Percentiles rank a stretch among this genome's conserved stretches.
Evolutionary conservation across 2,888 invertebrate species (phyloP).

Genomic region (Chesias legatella): DNA sequence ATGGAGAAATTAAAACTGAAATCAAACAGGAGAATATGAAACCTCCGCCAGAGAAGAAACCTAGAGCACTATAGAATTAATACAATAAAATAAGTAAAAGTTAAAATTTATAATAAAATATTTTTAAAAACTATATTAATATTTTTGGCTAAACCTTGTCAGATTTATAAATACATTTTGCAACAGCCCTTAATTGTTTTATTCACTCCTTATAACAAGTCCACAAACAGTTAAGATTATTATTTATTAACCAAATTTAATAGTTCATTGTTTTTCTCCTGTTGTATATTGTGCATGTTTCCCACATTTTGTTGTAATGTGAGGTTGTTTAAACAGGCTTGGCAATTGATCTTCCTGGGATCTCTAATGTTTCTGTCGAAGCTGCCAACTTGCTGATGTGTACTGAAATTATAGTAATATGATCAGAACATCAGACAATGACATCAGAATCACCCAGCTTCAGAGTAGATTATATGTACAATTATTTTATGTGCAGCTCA

Average conservation of each 20-base stretch:
- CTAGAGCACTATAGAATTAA: slow-evolving; percentile 59
- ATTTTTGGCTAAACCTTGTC: too few relatives aligned
- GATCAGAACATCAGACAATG: too few relatives aligned
- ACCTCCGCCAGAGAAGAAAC: slow-evolving; percentile 93
- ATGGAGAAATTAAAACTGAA: slow-evolving; percentile 83
- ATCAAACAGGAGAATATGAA: slow-evolving; percentile 88
- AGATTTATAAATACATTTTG: too few relatives aligned
- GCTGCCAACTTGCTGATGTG: slow-evolving; percentile 14
- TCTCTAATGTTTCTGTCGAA: slow-evolving; percentile 28
- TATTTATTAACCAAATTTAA: slow-evolving; percentile 10
- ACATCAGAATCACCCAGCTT: too few relatives aligned
- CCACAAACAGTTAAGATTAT: not conserved
- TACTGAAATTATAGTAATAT: slow-evolving; percentile 30
- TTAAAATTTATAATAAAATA: too few relatives aligned
- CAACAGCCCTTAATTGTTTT: not conserved
- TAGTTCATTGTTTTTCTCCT: slow-evolving; percentile 51
- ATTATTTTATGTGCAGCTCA: too few relatives aligned
- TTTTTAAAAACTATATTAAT: too few relatives aligned
- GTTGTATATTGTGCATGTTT: slow-evolving; percentile 57
- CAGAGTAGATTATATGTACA: too few relatives aligned
- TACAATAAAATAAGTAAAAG: too few relatives aligned
- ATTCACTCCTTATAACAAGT: not conserved
- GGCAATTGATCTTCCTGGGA: slow-evolving; percentile 57
- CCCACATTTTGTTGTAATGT: slow-evolving; percentile 48
- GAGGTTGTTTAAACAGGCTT: slow-evolving; percentile 49